Percentiles rank a stretch among this genome's conserved stretches.
Evolutionary conservation across 2,113 vertebrate genomes (phyloP).

Genomic region (Empidonax alnorum): DNA sequence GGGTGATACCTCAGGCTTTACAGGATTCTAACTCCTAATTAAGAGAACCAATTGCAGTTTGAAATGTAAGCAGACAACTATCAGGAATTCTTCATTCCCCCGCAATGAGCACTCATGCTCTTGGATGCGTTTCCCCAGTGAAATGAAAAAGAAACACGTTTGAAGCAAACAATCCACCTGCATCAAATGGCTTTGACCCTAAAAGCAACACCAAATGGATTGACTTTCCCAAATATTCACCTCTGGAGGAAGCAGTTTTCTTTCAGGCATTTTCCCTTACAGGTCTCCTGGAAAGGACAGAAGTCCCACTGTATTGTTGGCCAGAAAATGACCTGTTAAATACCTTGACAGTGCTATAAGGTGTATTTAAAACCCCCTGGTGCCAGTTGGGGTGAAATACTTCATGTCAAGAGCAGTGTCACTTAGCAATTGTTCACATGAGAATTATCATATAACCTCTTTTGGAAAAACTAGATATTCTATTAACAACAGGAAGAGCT

Average conservation of each 20-base stretch:
- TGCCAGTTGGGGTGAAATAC: slow-evolving; percentile 35
- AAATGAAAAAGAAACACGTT: background rate
- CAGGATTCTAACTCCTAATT: background rate
- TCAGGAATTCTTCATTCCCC: background rate
- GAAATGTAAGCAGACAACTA: background rate
- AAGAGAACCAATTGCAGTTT: background rate
- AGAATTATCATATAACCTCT: slow-evolving; percentile 12
- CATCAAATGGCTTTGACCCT: background rate
- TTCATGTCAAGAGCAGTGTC: slow-evolving; percentile 37
- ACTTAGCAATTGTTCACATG: slow-evolving; percentile 47
- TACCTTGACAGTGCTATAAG: background rate
- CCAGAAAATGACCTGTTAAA: slow-evolving; percentile 29
- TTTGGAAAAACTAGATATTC: slow-evolving; percentile 30
- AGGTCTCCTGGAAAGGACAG: background rate
- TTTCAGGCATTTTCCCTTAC: background rate
- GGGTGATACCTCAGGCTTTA: background rate
- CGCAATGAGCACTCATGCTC: background rate
- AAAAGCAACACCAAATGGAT: background rate
- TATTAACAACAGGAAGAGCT: slow-evolving; percentile 39
- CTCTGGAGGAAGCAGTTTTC: background rate
- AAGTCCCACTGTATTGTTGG: background rate
- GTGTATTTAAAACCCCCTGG: slow-evolving; percentile 6
- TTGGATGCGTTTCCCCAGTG: background rate
- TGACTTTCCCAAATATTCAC: background rate
- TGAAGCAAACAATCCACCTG: background rate